phyloP scores from a whole-genome alignment of 2,797 vertebrate species.

The Molossus molossus region DNA sequence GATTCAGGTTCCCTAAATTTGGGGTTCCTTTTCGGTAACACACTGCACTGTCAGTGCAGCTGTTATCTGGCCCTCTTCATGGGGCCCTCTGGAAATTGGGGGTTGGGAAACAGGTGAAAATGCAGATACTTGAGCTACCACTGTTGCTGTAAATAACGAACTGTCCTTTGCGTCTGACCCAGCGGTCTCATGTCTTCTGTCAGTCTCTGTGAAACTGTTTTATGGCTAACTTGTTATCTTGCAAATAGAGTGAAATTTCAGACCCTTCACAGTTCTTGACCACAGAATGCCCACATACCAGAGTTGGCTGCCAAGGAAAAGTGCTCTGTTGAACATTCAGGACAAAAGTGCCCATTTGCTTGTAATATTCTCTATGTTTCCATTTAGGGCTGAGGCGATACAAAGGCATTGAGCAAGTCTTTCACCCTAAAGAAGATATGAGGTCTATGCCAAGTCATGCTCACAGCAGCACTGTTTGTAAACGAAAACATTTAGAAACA shows the following conservation, averaged over 20 bases:
- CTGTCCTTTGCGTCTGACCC: constrained; percentile 16
- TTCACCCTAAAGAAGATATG: not conserved
- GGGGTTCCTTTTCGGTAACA: not conserved
- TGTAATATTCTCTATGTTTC: not conserved
- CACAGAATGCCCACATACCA: not conserved
- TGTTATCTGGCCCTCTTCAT: not conserved
- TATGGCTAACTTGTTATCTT: not conserved
- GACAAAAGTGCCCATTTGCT: not conserved
- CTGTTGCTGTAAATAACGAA: not conserved
- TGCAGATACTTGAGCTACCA: not conserved
- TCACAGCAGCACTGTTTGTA: not conserved
- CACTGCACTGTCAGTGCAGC: not conserved
- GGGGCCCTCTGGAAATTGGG: not conserved
- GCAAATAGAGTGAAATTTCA: constrained; percentile 9
- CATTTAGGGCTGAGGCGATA: not conserved
- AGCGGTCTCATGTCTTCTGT: not conserved
- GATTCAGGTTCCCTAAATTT: not conserved
- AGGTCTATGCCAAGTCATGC: not conserved
- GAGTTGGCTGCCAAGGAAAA: constrained; percentile 48
- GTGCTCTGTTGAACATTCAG: not conserved
- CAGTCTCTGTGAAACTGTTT: not conserved
- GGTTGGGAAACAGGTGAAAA: not conserved
- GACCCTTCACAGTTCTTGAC: not conserved
- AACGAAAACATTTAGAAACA: not conserved
- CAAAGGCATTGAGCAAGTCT: not conserved